Evolutionary conservation across 1,140 invertebrate genomes (phyloP), one percentile per base, ranked within the genome.

Genomic region (Aphaenogaster rudis): DNA sequence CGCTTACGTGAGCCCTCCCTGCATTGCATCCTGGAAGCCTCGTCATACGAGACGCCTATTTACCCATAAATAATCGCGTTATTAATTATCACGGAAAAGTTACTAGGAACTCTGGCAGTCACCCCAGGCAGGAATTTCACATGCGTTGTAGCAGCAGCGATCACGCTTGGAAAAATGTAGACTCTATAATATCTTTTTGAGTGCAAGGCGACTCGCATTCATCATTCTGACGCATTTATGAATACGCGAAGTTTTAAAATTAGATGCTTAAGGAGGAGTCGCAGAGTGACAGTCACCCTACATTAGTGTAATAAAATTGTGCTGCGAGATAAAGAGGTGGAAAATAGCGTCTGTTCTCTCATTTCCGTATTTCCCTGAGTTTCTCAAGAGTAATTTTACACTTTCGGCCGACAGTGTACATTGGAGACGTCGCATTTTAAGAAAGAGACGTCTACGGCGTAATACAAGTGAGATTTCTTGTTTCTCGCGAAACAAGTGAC

Each of bases 381-480:
- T 64, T 42, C 42, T 42, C 15, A 66, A 17, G 52, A 45, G 50
- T 17, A 36, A 71, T 61, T 45, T 50, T 48, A n/a, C 36, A 50
- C 42, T 61, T 61, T 63, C 28, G 54, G 57, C 59, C 42, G 54
- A 9, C 28, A 48, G 7, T 50, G 33, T 13, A 48, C 67, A 28
- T 82, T 6, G 11, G 17, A 45, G 21, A 74, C 67, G 67, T 71
- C 39, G 42, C 79, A 52, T 82, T 61, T 82, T 50, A 82, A 74
- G 36, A 28, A 39, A 74, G 67, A 82, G 67, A 82, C 42, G 11
- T 82, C 54, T 74, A 48, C 80, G 7, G 8, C 42, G 28, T 57
- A 57, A 82, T 36, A 15, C 67, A 61, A 84, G 54, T 74, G 28
- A 63, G 59, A 84, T 84, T 84, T 61, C 54, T 61, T 61, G 80